Base-by-base conservation (phyloP, 2,888 invertebrate genomes). In the Lasioglossum leucozonium region DNA sequence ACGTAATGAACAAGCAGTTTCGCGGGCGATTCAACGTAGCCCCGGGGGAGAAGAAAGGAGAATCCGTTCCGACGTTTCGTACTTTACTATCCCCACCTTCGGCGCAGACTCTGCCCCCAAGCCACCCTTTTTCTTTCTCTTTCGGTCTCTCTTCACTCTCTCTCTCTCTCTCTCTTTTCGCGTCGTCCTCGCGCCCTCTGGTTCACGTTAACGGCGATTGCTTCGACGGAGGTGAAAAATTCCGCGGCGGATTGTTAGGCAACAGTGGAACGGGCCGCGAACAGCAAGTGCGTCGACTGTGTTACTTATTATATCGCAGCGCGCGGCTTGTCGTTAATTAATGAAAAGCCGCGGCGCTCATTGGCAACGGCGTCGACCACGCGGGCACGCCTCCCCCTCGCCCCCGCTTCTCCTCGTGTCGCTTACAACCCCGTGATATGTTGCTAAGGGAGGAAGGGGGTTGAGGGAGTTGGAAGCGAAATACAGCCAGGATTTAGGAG, bases 401-500 rank as follows among this genome's bases (percentile, higher is more conserved):
- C 16, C 30, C 30, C 37, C 4, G 5, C 11, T 34, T 65, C 76
- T 67, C 65, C 67, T 47, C 16, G 67, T 47, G 47, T 67, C 76
- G 76, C 77, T 72, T 72, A 74, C 83, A 69, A 80, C 76, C n/a
- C 65, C 67, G 18, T 79, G 87, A 89, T 88, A 89, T 75, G 88
- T 87, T 84, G 82, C 51, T 8, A 34, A 34, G 67, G 67, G 67
- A 18, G 67, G 26, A 51, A 22, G 67, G 72, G 47, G 77, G 71
- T 37, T 62, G 78, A 75, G 67, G 73, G 67, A 72, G 71, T 69
- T 47, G 44, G 34, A 72, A 34, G 78, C 74, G 77, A 84, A 84
- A 89, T 87, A 87, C 75, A 84, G 71, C 62, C 40, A 82, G 87
- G 85, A 88, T 88, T 88, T 88, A 89, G 82, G 72, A 34, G 72